Percentiles rank a stretch among this genome's conserved stretches.
Evolutionary conservation across 2,797 vertebrate species (phyloP).

Genomic region (Cichlasoma orientale): DNA sequence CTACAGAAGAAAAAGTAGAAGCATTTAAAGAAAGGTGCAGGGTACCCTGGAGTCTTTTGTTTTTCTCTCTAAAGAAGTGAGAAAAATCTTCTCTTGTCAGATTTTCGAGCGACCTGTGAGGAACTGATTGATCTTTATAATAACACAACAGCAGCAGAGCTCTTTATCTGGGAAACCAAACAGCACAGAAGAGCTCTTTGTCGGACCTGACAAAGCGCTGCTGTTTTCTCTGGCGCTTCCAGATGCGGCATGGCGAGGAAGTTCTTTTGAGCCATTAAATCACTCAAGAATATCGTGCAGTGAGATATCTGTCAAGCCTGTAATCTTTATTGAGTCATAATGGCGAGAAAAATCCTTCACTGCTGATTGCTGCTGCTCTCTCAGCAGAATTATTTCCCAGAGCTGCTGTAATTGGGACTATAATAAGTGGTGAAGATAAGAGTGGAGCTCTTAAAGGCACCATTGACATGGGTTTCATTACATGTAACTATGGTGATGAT

Average conservation of each 20-base stretch:
- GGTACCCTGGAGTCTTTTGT: background rate
- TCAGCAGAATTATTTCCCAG: conserved; percentile 60
- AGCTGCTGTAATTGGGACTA: conserved; percentile 53
- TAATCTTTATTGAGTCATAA: conserved; percentile 60
- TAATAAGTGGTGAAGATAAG: conserved; percentile 56
- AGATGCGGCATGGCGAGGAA: background rate
- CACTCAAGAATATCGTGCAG: conserved; percentile 27
- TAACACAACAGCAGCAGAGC: conserved; percentile 7
- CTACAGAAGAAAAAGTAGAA: background rate
- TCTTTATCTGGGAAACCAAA: conserved; percentile 15
- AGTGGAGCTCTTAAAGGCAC: conserved; percentile 25
- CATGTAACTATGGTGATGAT: conserved; percentile 30
- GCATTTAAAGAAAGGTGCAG: background rate
- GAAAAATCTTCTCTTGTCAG: conserved; percentile 2
- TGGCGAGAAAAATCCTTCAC: conserved; percentile 29
- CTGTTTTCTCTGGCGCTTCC: conserved; percentile 27
- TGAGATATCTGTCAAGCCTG: conserved; percentile 38
- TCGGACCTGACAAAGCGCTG: conserved; percentile 13
- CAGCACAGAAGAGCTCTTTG: background rate
- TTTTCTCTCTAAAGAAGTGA: conserved; percentile 3
- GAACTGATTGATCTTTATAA: conserved; percentile 28
- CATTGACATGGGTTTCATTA: conserved; percentile 47
- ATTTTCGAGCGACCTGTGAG: conserved; percentile 2
- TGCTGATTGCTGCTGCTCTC: conserved; percentile 46
- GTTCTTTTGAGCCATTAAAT: conserved; percentile 15